Evolutionary conservation across 1,140 invertebrate genomes (phyloP), one percentile per base, ranked within the genome.

Genomic region (Adoxophyes honmai): DNA sequence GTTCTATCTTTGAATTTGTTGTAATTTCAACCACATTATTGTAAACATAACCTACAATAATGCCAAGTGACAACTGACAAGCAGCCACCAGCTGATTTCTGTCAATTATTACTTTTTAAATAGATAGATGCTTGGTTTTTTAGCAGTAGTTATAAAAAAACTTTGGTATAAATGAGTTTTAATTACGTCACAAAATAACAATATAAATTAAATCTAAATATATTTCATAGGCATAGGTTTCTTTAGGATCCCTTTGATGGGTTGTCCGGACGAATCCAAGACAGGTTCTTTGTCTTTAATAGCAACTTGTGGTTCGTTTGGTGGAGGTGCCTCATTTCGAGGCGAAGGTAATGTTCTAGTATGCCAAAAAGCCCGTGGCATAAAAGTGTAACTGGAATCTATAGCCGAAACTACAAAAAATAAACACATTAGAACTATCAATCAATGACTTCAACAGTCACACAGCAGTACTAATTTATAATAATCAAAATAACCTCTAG

Each of bases 161-260:
- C 6, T 28, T 28, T 28, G 21, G 2, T 28, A 28, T 3, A 28
- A 28, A 28, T 28, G 21, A 3, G 21, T 28, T 28, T 28, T 28
- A 28, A 28, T 28, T 28, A 28, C 21, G n/a, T n/a, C n/a, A n/a
- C 6, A 28, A 3, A 28, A 28, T 28, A 28, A 6, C 21, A 4
- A 2, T 14, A 52, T 6, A 52, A 34, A 54, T 35, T 3, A 39
- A 39, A 4, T 8, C 59, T 60, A 81, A 56, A 86, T 77, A 72
- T 85, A 88, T 79, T 85, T 88, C 62, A 88, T 78, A 33, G 85
- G 85, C 85, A 88, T 88, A 9, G 85, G 83, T 72, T 84, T 88
- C 51, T 88, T 88, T 13, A 88, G 53, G 39, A 88, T 88, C 64
- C 85, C 85, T 64, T 81, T 86, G 0, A 84, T 57, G 5, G 73